Evolutionary conservation across 2,113 vertebrate species (phyloP), one percentile per base, ranked within the genome.

Genomic region (Eolophus roseicapilla): DNA sequence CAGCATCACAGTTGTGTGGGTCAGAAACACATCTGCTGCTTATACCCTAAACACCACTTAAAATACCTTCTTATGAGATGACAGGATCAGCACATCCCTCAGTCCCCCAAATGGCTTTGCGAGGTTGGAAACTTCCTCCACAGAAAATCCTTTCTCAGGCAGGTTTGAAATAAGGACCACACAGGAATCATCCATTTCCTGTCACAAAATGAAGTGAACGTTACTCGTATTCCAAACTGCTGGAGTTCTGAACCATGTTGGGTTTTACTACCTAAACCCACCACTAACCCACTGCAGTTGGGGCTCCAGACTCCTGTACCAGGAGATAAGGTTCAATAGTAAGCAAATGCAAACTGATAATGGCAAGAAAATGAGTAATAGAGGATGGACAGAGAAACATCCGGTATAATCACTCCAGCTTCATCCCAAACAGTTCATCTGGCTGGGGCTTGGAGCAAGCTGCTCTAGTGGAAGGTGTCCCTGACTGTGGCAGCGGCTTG

Each of bases 51-150:
- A 15, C 1, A 11, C 3, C 35, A 6, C 17, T 5, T 2, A 9
- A 6, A 79, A 71, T 98, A 98, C 98, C 98, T 98, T 98, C 37
- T 97, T 96, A 65, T 98, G 98, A 43, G 97, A 98, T 31, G 98
- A 96, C 12, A 98, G 85, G 89, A 99, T 86, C 18, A 98, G 95
- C 80, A 98, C 80, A 68, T 97, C 97, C 60, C 89, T 97, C 47
- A 96, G 75, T 10, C 97, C 96, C 37, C 98, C 98, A 73, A 98
- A 98, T 1, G 98, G 98, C 88, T 97, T 98, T 37, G 98, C 97
- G 14, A 99, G 94, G 82, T 98, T 98, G 52, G 82, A 95, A 62
- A 99, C 86, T 47, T 98, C 98, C 47, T 98, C 98, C 29, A 97
- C 77, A 17, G 98, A 97, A 44, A 97, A 98, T 14, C 97, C 98